Base-by-base conservation (phyloP, 1,140 invertebrate species). In the Camponotus vicinus region DNA sequence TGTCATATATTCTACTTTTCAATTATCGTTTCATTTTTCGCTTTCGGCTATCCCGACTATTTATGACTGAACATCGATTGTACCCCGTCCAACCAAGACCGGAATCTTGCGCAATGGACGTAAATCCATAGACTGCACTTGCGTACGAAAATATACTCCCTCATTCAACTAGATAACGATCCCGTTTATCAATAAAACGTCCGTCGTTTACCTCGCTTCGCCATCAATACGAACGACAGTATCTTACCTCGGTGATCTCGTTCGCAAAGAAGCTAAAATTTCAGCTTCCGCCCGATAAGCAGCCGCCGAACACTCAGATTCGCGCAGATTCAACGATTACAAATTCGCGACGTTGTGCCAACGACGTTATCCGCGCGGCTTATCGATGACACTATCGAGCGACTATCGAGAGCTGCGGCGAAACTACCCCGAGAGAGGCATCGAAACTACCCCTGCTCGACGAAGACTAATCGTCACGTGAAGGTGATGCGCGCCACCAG, bases 401-500 rank as follows among this genome's bases (percentile, higher is more conserved):
- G 79, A 63, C 55, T 61, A 75, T 75, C 69, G 21, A 40, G 78
- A 85, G 57, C 52, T 69, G 61, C 55, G 45, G 32, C 37, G 67
- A 71, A 75, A 66, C 49, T 75, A 57, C 52, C 63, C 45, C 59
- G 79, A 85, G 69, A 55, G 86, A 71, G 59, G 85, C 67, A 86
- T n/a, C 88, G 88, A 90, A 91, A 91, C 75, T 78, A 78, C 71
- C 83, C 75, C 75, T 52, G 83, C 59, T 79, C 9, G 57, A n/a
- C 66, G 89, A 87, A 91, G 79, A 73, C 13, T 52, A 90, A 75
- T 80, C 87, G 89, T 93, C 92, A 93, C 92, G 91, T 92, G 92
- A 93, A 92, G 91, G 90, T 92, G 90, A 89, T 89, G 88, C 89
- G 89, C 89, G 89, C 85, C 85, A 88, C 87, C 79, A 85, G 76